Evolutionary conservation across 2,888 invertebrate genomes (phyloP), one percentile per base, ranked within the genome.

Genomic region (Gisinianus flammeolus): DNA sequence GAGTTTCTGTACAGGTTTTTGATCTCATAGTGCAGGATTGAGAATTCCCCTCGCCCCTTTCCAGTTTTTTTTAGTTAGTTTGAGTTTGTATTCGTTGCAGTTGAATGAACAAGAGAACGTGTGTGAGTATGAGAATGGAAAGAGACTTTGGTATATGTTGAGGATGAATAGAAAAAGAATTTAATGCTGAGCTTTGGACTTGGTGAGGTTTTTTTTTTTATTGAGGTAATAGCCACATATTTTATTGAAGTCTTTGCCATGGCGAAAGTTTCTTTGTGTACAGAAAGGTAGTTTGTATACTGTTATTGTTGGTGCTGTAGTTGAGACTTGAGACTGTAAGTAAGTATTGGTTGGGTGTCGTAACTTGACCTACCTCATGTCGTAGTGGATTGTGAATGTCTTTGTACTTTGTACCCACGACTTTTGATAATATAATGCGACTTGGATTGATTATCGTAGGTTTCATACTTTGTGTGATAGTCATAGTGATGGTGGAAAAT

Each of bases 301-400:
- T 54, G 8, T 44, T 6, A 10, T 44, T 54, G 54, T 54, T n/a
- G 4, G 5, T 54, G n/a, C 44, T n/a, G n/a, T n/a, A n/a, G n/a
- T n/a, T n/a, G n/a, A n/a, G n/a, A 44, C 6, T 44, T 6, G 8
- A 44, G 44, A 10, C 8, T 44, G 54, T 54, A 3, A n/a, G n/a
- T 19, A 8, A 5, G 16, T 19, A 54, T 54, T 16, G 8, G 16
- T 24, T 8, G 58, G 24, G 28, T 62, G 24, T 62, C 62, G 28
- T 62, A 62, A 26, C 62, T 26, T 62, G 62, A 62, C 62, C 62
- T 62, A 62, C 28, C 62, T 62, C 62, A 62, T 62, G 24, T 5
- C 26, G 26, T 62, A 24, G 22, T 24, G 10, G 28, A 62, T 62
- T 62, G 62, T 58, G 2, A 10, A 6, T 44, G 8, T 44, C 44